Percentiles rank a stretch among this genome's conserved stretches.
Conservation (phyloP, 2,113 vertebrate species). For the Sylvietta virens region DNA sequence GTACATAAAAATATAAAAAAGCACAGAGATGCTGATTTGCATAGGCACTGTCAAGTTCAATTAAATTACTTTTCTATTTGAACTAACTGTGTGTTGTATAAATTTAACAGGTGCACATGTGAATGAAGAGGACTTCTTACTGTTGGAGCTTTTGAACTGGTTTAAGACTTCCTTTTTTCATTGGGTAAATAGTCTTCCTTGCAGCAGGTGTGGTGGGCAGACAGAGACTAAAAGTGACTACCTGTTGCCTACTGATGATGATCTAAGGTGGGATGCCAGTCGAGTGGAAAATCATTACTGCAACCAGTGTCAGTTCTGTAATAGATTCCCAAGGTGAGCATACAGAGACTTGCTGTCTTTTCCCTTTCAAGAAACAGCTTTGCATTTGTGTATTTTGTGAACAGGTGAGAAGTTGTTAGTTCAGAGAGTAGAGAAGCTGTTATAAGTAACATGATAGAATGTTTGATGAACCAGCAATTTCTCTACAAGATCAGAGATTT, state of each 20-base stretch:
- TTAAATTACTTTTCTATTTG: neutral
- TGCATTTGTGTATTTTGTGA: neutral
- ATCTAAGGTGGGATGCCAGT: slow-evolving; percentile 83
- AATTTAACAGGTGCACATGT: slow-evolving; percentile 75
- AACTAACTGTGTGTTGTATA: neutral
- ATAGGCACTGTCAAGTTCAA: neutral
- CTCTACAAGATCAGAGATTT: neutral
- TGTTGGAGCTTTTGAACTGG: slow-evolving; percentile 91
- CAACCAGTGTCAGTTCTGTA: slow-evolving; percentile 76
- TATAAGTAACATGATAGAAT: neutral
- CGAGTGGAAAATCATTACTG: slow-evolving; percentile 92
- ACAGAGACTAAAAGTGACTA: slow-evolving; percentile 70
- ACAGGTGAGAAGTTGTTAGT: neutral
- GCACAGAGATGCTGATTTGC: neutral
- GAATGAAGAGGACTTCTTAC: slow-evolving; percentile 83
- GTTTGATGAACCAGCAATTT: neutral
- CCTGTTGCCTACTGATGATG: slow-evolving; percentile 78
- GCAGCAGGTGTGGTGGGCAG: slow-evolving; percentile 80
- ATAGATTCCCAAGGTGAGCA: slow-evolving; percentile 90
- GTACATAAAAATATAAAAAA: neutral
- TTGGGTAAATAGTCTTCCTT: slow-evolving; percentile 88
- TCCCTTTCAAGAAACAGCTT: neutral
- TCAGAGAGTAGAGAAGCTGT: neutral
- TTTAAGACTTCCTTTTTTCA: slow-evolving; percentile 93
- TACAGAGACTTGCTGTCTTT: neutral